Evolutionary conservation across 2,113 vertebrate genomes (phyloP), one percentile per base, ranked within the genome.

Genomic region (Mormoops blainvillei): DNA sequence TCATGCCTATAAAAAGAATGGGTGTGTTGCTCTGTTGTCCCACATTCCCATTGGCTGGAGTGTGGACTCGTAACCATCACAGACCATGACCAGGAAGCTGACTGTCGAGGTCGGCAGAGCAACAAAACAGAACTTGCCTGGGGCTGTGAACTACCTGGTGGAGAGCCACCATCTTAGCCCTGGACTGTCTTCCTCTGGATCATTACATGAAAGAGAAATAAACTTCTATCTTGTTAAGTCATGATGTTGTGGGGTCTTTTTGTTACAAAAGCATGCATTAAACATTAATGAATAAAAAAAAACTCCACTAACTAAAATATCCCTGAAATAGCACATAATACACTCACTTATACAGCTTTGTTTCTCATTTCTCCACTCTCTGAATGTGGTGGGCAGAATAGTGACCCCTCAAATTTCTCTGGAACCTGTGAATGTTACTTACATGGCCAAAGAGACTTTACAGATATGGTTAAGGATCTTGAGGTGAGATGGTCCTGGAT

Each of bases 181-280:
- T 61, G 26, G 67, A 89, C 3, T 90, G 74, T 38, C 74, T 76
- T 93, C n/a, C 28, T 74, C 22, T 10, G 61, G 26, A 76, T 70
- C 68, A 84, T n/a, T 87, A 68, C 61, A 41, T n/a, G 50, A 90
- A 82, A 82, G n/a, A 87, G 50, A 93, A 90, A 81, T 56, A 82
- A 63, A 16, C 41, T 85, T 33, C 33, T 76, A 45, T 68, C 16
- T 82, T 76, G 22, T 54, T 90, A 76, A 95, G 18, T 16, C 67
- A 87, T 71, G 82, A 77, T 56, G 80, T 20, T 18, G 28, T 73
- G 18, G n/a, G 38, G 54, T 73, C 63, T 93, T 71, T 96, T 77
- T 45, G 45, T 63, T 50, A 78, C 2, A 70, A 31, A 7, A 61
- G 24, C 22, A 77, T 63, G 70, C 43, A 54, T 45, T 83, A 92